phyloP scores from a whole-genome alignment of 2,797 vertebrate genomes.

The Geotrypetes seraphini region DNA sequence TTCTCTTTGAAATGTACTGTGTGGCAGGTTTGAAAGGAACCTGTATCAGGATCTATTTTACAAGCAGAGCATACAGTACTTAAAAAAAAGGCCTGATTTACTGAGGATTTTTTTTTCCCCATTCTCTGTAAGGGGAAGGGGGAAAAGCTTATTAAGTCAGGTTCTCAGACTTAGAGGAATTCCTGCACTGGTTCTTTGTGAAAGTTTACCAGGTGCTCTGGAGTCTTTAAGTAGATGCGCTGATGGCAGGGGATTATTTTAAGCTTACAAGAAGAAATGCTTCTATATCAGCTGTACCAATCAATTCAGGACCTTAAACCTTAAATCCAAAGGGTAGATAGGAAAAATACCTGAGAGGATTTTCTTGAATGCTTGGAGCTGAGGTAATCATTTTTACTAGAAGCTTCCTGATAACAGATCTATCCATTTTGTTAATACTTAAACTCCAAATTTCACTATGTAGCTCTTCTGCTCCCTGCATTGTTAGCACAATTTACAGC shows the following conservation, averaged over 20 bases:
- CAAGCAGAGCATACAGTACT: too few relatives aligned
- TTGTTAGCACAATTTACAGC: too few relatives aligned
- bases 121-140: too few relatives aligned
- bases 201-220: not conserved
- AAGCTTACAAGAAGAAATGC: not conserved
- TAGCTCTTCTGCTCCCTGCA: not conserved
- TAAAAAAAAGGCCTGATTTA: too few relatives aligned
- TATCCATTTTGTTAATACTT: not conserved
- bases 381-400: conserved; percentile 1
- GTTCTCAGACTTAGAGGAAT: not conserved
- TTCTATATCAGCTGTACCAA: conserved; percentile 12
- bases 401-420: not conserved
- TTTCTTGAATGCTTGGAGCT: not conserved
- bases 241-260: conserved; percentile 13
- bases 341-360: conserved; percentile 15
- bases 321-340: conserved; percentile 17
- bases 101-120: too few relatives aligned
- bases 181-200: not conserved
- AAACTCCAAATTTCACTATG: not conserved
- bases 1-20: too few relatives aligned
- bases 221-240: not conserved
- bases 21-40: too few relatives aligned
- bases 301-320: conserved; percentile 12
- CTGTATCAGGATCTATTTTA: too few relatives aligned
- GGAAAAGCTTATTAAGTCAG: too few relatives aligned